Base-by-base conservation (phyloP, 2,113 vertebrate species). In the Centropus bengalensis region DNA sequence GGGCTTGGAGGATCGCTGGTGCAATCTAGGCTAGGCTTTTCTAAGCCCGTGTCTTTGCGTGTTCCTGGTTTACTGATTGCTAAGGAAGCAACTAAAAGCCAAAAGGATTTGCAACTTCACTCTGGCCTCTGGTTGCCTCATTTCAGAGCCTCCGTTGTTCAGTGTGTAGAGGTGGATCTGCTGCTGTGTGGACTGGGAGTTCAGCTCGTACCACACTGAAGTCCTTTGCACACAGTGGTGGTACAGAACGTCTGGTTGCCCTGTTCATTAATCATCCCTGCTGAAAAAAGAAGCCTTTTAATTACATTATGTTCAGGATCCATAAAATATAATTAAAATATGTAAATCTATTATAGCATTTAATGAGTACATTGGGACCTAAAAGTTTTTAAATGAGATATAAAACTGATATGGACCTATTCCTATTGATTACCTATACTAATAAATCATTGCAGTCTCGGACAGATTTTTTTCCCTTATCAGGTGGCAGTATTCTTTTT, bases 301-400 rank as follows among this genome's bases (percentile, higher is more conserved):
- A 97, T 97, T 97, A 97, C 96, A 97, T 97, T 97, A 96, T 97
- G 96, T 96, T 97, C 96, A 95, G 93, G 97, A 98, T 98, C 97
- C 93, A 98, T 98, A 97, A 97, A 97, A 95, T 97, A 96, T 97
- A 98, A 98, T 98, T 97, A 97, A 98, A 97, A 97, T 98, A 97
- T 98, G 97, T 97, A 98, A 97, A 97, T 98, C 96, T 95, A 97
- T 98, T 97, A 97, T 97, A 93, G 95, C 96, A 95, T 97, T 97
- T 97, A 98, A 97, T 96, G 96, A 97, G 96, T 96, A 97, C 97
- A 96, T 88, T 92, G 96, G 97, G 96, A 97, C 94, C 95, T 97
- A 93, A 90, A 97, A 96, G 80, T 97, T 97, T 97, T 97, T 97
- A 98, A 97, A 97, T 97, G 97, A 96, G 96, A 94, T 97, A 77